Percentiles rank a stretch among this genome's conserved stretches.
These are phyloP conservation scores for Ceratosolen solmsi DNA, from an alignment of 1,140 invertebrate genomes.

Conservation along the genomic window DNA sequence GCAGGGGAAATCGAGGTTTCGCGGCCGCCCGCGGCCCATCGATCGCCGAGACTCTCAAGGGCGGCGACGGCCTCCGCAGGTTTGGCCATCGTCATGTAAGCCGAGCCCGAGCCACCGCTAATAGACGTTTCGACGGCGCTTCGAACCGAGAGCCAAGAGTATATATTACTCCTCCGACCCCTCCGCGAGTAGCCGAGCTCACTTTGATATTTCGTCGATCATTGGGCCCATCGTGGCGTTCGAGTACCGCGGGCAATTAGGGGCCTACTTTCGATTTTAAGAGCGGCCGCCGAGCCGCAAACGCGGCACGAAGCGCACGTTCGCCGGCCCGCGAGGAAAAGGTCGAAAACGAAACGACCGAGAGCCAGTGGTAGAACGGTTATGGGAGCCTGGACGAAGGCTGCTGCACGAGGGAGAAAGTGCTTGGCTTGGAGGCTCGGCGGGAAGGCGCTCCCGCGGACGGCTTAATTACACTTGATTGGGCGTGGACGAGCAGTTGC, in stretches of 20 bases:
- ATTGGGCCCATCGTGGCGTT: background rate
- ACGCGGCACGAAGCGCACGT: no score
- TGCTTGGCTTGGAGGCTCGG: no score
- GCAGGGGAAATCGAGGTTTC: conserved; percentile 27
- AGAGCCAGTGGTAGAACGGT: no score
- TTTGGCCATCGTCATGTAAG: background rate
- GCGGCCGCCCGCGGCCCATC: conserved; percentile 14
- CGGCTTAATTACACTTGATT: background rate
- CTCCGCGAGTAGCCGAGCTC: background rate
- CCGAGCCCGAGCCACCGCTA: no score
- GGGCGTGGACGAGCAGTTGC: background rate
- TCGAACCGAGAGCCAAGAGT: background rate
- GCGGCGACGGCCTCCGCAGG: background rate
- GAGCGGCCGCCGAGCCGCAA: no score
- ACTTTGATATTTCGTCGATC: background rate
- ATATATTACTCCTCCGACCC: background rate
- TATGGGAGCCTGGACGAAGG: no score
- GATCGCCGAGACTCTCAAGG: conserved; percentile 8
- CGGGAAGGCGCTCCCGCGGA: background rate
- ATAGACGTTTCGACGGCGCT: no score
- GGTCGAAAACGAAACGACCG: no score
- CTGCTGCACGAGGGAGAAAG: conserved; percentile 14
- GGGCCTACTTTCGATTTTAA: no score
- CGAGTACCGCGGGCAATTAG: no score
- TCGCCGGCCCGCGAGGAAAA: background rate